These are phyloP conservation scores for Pungitius pungitius DNA, from an alignment of 2,113 vertebrate species.

Conservation along the genomic window DNA sequence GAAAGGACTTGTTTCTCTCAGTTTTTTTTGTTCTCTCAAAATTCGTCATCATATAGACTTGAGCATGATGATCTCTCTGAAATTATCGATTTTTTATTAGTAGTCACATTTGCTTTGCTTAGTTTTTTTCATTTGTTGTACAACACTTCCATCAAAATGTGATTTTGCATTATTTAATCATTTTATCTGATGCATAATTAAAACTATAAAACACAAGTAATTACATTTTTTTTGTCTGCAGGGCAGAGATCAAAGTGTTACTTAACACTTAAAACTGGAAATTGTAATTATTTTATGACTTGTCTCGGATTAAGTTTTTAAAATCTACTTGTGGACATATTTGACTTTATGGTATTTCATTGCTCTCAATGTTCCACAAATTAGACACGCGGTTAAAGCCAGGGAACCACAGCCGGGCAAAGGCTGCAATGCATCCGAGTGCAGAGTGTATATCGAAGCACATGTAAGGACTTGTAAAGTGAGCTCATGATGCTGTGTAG, in stretches of 20 bases:
- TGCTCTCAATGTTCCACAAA: too few relatives aligned
- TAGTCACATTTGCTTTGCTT: neutral
- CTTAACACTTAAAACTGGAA: neutral
- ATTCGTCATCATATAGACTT: constrained; percentile 18
- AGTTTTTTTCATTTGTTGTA: neutral
- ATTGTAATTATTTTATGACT: neutral
- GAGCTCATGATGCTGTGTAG: neutral
- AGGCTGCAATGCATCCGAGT: neutral
- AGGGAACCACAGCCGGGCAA: neutral
- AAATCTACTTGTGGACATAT: neutral
- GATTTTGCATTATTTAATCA: neutral
- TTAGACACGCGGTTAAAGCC: neutral
- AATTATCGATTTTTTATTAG: neutral
- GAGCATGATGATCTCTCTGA: constrained; percentile 10
- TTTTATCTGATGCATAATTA: neutral
- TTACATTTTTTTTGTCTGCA: neutral
- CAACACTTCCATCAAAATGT: neutral
- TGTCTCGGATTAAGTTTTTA: neutral
- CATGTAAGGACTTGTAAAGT: neutral
- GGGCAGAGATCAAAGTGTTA: too few relatives aligned
- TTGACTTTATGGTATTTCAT: too few relatives aligned
- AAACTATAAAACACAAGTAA: neutral
- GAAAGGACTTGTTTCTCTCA: neutral
- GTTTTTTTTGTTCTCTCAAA: constrained; percentile 26
- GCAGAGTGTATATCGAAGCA: neutral